A percentile compares a stretch with the other conserved stretches of the same genome.
phyloP scores from a whole-genome alignment of 2,888 invertebrate genomes.

The Drosophila atripex region DNA sequence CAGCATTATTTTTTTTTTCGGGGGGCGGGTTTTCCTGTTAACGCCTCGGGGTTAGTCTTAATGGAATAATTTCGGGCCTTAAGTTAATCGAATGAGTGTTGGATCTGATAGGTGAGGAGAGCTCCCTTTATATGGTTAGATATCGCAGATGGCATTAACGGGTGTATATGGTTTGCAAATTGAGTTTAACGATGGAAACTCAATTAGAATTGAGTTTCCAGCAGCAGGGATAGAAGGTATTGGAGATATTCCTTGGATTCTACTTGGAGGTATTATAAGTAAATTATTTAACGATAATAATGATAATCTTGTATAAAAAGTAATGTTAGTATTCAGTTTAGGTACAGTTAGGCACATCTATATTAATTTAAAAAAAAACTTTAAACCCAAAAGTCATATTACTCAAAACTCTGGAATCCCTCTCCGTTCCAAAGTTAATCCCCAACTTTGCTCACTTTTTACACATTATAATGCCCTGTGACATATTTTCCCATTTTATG shows the following conservation, averaged over 20 bases:
- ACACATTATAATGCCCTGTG: slow-evolving; percentile 27
- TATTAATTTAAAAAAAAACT: background rate
- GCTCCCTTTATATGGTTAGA: slow-evolving; percentile 15
- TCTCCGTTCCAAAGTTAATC: slow-evolving; percentile 5
- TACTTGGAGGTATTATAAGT: too few relatives aligned
- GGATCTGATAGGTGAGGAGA: slow-evolving; percentile 19
- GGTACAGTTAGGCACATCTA: background rate
- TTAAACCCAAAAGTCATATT: slow-evolving; percentile 24
- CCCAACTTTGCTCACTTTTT: slow-evolving; percentile 39
- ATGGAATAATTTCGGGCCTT: slow-evolving; percentile 69
- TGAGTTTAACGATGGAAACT: slow-evolving; percentile 28
- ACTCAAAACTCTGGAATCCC: slow-evolving; percentile 5
- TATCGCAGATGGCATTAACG: slow-evolving; percentile 35
- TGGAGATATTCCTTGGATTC: too few relatives aligned
- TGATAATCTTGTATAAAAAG: too few relatives aligned
- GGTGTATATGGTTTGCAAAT: slow-evolving; percentile 18
- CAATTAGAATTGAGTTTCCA: slow-evolving; percentile 6
- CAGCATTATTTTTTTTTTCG: slow-evolving; percentile 1
- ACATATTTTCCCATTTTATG: slow-evolving; percentile 42
- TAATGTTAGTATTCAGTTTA: too few relatives aligned
- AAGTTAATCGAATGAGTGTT: slow-evolving; percentile 64
- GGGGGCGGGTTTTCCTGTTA: slow-evolving; percentile 51
- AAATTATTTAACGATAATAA: too few relatives aligned
- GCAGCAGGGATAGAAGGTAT: too few relatives aligned
- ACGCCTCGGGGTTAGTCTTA: slow-evolving; percentile 68